These are phyloP conservation scores for Calyptommatus sinebrachiatus DNA, from an alignment of 2,113 vertebrate species.

Conservation along the genomic window DNA sequence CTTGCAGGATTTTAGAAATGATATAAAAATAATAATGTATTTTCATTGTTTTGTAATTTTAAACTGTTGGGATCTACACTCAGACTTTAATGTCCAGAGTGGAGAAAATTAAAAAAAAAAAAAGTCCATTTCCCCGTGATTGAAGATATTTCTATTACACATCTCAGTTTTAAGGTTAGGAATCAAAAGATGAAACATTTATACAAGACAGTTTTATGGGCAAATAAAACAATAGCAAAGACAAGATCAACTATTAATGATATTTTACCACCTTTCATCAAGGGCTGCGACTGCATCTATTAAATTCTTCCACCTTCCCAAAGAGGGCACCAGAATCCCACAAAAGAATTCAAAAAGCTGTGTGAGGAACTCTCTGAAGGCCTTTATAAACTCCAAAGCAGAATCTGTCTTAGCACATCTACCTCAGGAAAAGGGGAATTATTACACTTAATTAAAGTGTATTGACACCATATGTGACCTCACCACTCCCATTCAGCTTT, in stretches of 20 bases:
- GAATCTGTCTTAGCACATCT: conserved; percentile 74
- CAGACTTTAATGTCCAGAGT: no score
- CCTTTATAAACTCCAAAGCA: conserved; percentile 60
- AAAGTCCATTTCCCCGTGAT: neutral
- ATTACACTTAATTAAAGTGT: conserved; percentile 87
- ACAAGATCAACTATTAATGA: neutral
- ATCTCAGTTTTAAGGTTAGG: neutral
- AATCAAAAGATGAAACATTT: neutral
- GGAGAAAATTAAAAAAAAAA: no score
- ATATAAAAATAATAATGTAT: no score
- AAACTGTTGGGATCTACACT: no score
- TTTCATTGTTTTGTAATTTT: no score
- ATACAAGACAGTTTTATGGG: neutral
- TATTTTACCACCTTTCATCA: neutral
- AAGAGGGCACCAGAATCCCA: conserved; percentile 73
- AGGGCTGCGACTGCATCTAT: neutral
- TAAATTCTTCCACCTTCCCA: conserved; percentile 38
- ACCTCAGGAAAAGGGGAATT: conserved; percentile 83
- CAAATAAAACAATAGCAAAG: no score
- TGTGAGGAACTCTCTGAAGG: conserved; percentile 5
- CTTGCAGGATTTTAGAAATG: no score
- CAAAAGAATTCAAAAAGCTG: neutral
- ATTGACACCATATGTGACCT: conserved; percentile 85
- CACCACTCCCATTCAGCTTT: conserved; percentile 65
- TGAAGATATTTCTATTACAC: neutral